These are phyloP conservation scores for Aviceda leuphotes DNA, from an alignment of 2,797 vertebrate genomes.

Conservation along the genomic window DNA sequence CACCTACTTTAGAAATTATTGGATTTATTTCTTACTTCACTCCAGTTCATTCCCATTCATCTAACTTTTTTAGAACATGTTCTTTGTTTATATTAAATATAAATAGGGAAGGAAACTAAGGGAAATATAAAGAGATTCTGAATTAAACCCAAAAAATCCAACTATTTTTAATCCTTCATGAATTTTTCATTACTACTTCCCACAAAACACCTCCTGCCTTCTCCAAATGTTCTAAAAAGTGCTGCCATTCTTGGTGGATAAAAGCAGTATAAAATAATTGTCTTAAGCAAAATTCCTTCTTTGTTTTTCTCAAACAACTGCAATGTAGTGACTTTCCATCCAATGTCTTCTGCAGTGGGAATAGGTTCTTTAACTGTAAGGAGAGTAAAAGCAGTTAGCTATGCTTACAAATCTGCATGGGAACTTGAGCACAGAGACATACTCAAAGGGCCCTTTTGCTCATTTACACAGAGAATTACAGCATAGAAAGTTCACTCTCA, in stretches of 20 bases:
- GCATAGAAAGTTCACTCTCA: not conserved
- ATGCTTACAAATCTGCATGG: not conserved
- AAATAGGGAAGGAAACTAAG: constrained; percentile 59
- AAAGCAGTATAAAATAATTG: constrained; percentile 48
- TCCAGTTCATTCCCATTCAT: constrained; percentile 45
- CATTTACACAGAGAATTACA: not conserved
- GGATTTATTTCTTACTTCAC: not conserved
- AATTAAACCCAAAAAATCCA: constrained; percentile 66
- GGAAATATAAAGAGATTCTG: constrained; percentile 67
- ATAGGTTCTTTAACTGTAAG: not conserved
- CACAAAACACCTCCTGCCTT: constrained; percentile 74
- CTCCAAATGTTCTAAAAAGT: constrained; percentile 72
- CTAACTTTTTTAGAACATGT: constrained; percentile 46
- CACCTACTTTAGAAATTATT: not conserved
- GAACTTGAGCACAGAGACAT: not conserved
- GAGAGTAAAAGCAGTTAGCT: not conserved
- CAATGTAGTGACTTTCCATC: not conserved
- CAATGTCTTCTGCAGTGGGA: not conserved
- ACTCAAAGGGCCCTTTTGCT: not conserved
- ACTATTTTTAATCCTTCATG: constrained; percentile 73
- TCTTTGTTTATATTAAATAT: constrained; percentile 64
- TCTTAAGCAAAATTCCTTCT: constrained; percentile 54
- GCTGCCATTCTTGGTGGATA: constrained; percentile 49
- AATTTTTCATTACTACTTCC: constrained; percentile 75
- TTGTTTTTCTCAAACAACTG: constrained; percentile 28